phyloP scores from a whole-genome alignment of 2,888 invertebrate genomes.

The Latrodectus hesperus region DNA sequence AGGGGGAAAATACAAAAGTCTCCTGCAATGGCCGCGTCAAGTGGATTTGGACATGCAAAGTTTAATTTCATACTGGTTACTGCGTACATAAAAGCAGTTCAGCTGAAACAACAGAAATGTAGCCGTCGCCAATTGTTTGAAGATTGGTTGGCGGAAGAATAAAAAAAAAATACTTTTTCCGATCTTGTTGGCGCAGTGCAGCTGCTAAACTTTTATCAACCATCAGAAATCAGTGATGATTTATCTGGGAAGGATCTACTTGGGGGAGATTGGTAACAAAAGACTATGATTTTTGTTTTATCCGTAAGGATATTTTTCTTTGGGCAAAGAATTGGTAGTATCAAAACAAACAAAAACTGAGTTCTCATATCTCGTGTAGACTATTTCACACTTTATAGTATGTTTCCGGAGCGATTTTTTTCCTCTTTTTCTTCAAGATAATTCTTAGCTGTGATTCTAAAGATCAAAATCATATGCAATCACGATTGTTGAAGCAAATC shows the following conservation, averaged over 20 bases:
- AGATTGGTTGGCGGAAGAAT: background rate
- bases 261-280: background rate
- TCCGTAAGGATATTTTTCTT: too few relatives aligned
- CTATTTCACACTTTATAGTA: too few relatives aligned
- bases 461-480: too few relatives aligned
- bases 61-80: slow-evolving; percentile 27
- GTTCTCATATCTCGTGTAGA: too few relatives aligned
- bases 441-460: too few relatives aligned
- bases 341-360: too few relatives aligned
- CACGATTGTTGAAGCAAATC: too few relatives aligned
- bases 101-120: slow-evolving; percentile 57
- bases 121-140: slow-evolving; percentile 6
- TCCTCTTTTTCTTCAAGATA: too few relatives aligned
- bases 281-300: background rate
- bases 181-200: slow-evolving; percentile 13
- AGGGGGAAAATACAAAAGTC: slow-evolving; percentile 39
- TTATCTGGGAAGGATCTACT: background rate
- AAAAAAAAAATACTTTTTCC: background rate
- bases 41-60: slow-evolving; percentile 27
- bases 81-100: slow-evolving; percentile 3
- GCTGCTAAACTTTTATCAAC: slow-evolving; percentile 9
- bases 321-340: too few relatives aligned
- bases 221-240: background rate
- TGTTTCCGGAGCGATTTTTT: too few relatives aligned
- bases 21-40: slow-evolving; percentile 30